Percentiles rank a stretch among this genome's conserved stretches.
These are phyloP conservation scores for Podotricha telesiphe DNA, from an alignment of 2,888 invertebrate species.

Conservation along the genomic window DNA sequence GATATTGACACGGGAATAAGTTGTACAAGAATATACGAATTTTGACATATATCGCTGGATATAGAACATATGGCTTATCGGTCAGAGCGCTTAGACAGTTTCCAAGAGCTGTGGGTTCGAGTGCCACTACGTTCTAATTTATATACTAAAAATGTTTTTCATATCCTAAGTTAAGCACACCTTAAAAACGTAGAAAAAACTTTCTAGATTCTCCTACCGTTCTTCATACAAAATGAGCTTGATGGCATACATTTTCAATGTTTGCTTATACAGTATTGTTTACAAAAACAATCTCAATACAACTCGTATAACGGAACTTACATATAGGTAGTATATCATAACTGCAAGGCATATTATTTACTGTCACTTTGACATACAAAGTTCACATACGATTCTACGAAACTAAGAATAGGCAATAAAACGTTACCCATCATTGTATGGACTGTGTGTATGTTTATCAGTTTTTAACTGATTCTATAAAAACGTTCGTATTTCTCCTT, in stretches of 20 bases:
- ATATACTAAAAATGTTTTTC: no score
- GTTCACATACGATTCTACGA: conserved; percentile 53
- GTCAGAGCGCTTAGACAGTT: no score
- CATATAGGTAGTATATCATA: conserved; percentile 2
- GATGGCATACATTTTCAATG: not conserved
- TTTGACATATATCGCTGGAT: no score
- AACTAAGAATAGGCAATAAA: conserved; percentile 57
- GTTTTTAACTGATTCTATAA: conserved; percentile 44
- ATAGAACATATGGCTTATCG: no score
- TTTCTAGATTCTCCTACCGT: not conserved
- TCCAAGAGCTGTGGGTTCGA: no score
- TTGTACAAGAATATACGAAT: no score
- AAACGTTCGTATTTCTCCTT: not conserved
- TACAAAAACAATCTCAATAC: conserved; percentile 11
- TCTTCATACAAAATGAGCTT: not conserved
- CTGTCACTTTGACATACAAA: conserved; percentile 52
- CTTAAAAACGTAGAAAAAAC: not conserved
- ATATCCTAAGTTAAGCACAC: no score
- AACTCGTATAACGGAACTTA: conserved; percentile 19
- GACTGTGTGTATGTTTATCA: not conserved
- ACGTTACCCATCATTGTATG: conserved; percentile 52
- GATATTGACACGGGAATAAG: no score
- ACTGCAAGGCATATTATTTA: conserved; percentile 49
- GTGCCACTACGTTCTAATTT: no score
- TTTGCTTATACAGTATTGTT: conserved; percentile 2